Percentiles rank a stretch among this genome's conserved stretches.
These are phyloP conservation scores for Menidia beryllina DNA, from an alignment of 2,113 vertebrate species.

Conservation along the genomic window DNA sequence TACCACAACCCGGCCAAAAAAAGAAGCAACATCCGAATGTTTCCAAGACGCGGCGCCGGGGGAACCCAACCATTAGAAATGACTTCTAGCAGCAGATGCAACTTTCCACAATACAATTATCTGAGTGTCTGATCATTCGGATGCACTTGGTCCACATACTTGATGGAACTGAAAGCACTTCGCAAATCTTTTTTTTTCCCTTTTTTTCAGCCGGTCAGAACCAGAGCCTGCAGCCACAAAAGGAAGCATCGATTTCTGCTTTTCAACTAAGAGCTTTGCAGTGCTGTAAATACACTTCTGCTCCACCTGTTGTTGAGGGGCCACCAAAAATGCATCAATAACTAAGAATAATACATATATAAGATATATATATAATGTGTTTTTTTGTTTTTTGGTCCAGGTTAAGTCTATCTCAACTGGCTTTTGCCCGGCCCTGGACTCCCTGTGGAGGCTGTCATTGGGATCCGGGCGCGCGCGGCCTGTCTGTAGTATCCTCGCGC, in stretches of 20 bases:
- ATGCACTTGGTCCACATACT: not conserved
- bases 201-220: not conserved
- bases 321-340: not conserved
- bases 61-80: not conserved
- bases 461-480: not conserved
- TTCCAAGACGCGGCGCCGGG: not conserved
- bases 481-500: slow-evolving; percentile 1
- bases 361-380: too few relatives aligned
- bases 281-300: not conserved
- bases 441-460: not conserved
- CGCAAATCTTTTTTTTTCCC: too few relatives aligned
- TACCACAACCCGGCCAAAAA: not conserved
- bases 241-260: not conserved
- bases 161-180: not conserved
- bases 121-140: not conserved
- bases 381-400: not conserved
- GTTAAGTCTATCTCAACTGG: not conserved
- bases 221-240: not conserved
- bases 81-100: not conserved
- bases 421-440: not conserved
- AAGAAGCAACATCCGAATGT: not conserved
- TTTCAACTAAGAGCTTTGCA: slow-evolving; percentile 5
- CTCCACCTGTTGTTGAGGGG: slow-evolving; percentile 6
- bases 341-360: not conserved
- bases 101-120: not conserved